Percentiles rank a stretch among this genome's conserved stretches.
These are phyloP conservation scores for Parazoanthus swiftii DNA, from an alignment of 92 coral and sea anemone genomes.

Conservation along the genomic window DNA sequence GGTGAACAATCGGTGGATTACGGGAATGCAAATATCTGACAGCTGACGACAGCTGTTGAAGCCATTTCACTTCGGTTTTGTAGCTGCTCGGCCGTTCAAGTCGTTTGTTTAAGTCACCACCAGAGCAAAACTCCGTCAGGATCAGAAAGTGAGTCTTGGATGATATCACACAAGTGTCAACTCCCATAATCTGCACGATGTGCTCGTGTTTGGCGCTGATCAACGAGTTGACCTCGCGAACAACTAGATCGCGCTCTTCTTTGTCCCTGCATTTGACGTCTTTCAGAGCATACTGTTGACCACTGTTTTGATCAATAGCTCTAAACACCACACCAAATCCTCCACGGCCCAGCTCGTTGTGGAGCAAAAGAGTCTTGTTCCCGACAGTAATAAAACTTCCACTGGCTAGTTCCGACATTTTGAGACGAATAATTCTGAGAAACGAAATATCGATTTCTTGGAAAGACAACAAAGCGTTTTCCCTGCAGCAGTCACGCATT, in stretches of 20 bases:
- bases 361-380: background rate
- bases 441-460: background rate
- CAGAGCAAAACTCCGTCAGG: slow-evolving; percentile 47
- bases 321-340: slow-evolving; percentile 50
- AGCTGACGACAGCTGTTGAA: slow-evolving; percentile 39
- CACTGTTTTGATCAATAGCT: slow-evolving; percentile 28
- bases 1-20: slow-evolving; percentile 45
- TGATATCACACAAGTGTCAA: slow-evolving; percentile 14
- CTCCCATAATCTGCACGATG: slow-evolving; percentile 43
- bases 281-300: slow-evolving; percentile 39
- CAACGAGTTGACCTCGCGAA: slow-evolving; percentile 41
- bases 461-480: background rate
- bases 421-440: background rate
- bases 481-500: background rate
- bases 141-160: slow-evolving; percentile 19
- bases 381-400: slow-evolving; percentile 9
- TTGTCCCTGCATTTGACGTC: slow-evolving; percentile 40
- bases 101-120: slow-evolving; percentile 49
- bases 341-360: slow-evolving; percentile 40
- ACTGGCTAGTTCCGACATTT: slow-evolving; percentile 20
- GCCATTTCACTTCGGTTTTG: slow-evolving; percentile 36
- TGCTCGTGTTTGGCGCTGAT: slow-evolving; percentile 34
- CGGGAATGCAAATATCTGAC: slow-evolving; percentile 35
- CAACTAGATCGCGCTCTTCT: slow-evolving; percentile 29
- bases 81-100: slow-evolving; percentile 40